These are phyloP conservation scores for Psittacula echo DNA, from an alignment of 2,797 vertebrate genomes.

Conservation along the genomic window DNA sequence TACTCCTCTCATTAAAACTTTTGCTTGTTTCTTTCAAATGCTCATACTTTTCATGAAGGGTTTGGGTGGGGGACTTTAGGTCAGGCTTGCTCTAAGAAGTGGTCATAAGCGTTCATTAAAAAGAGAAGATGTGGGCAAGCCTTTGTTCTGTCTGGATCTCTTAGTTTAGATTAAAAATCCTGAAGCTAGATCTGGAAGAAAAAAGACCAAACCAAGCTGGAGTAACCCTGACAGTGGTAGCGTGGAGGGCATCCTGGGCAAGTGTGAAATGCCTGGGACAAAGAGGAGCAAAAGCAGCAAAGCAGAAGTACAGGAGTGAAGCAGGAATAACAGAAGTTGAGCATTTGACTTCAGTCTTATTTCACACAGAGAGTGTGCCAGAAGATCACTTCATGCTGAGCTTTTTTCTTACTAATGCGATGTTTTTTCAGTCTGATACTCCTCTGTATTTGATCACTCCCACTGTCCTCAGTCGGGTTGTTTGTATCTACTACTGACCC, in stretches of 20 bases:
- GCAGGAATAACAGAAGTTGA: not conserved
- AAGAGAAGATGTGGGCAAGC: not conserved
- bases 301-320: not conserved
- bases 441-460: not conserved
- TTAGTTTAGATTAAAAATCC: not conserved
- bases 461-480: not conserved
- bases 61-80: rapidly evolving
- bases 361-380: not conserved
- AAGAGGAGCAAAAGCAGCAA: not conserved
- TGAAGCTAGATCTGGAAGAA: not conserved
- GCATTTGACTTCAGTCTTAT: not conserved
- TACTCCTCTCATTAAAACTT: not conserved
- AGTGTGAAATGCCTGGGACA: not conserved
- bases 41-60: not conserved
- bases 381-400: not conserved
- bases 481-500: not conserved
- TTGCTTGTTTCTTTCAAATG: not conserved
- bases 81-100: not conserved
- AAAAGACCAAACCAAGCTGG: not conserved
- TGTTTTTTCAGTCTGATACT: not conserved
- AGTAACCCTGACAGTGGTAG: not conserved
- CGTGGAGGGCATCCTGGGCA: not conserved
- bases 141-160: not conserved
- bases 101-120: not conserved
- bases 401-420: not conserved